phyloP scores from a whole-genome alignment of 2,797 vertebrate genomes.

The Crossoptilon crossoptilon region DNA sequence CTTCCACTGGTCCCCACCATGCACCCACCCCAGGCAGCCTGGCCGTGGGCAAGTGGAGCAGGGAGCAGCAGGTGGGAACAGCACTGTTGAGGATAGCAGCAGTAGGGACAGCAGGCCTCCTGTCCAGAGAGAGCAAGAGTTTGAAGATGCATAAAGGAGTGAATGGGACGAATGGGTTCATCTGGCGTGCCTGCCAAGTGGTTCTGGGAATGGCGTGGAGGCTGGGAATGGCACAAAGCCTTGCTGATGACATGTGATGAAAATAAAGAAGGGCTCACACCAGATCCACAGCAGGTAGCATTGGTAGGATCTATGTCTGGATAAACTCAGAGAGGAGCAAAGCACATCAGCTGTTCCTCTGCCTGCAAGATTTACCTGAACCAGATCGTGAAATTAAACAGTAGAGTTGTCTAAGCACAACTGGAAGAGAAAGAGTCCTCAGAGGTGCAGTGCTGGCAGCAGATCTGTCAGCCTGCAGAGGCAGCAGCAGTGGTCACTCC shows the following conservation, averaged over 20 bases:
- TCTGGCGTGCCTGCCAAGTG: background rate
- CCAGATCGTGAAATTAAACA: background rate
- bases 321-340: background rate
- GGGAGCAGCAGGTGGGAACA: rapidly evolving
- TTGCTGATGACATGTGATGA: background rate
- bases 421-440: rapidly evolving
- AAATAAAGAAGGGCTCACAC: background rate
- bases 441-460: background rate
- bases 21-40: background rate
- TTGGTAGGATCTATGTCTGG: background rate
- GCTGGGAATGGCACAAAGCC: background rate
- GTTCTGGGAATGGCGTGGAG: background rate
- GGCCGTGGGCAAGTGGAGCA: background rate
- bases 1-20: background rate
- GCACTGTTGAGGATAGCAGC: rapidly evolving
- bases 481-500: background rate
- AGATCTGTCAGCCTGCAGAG: background rate
- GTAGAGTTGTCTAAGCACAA: background rate
- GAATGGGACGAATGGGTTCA: background rate
- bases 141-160: background rate
- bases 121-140: background rate
- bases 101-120: rapidly evolving
- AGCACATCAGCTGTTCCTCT: rapidly evolving
- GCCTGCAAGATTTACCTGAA: background rate
- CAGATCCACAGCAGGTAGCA: background rate